These are phyloP conservation scores for Macrochelys suwanniensis DNA, from an alignment of 2,797 vertebrate species.

Conservation along the genomic window DNA sequence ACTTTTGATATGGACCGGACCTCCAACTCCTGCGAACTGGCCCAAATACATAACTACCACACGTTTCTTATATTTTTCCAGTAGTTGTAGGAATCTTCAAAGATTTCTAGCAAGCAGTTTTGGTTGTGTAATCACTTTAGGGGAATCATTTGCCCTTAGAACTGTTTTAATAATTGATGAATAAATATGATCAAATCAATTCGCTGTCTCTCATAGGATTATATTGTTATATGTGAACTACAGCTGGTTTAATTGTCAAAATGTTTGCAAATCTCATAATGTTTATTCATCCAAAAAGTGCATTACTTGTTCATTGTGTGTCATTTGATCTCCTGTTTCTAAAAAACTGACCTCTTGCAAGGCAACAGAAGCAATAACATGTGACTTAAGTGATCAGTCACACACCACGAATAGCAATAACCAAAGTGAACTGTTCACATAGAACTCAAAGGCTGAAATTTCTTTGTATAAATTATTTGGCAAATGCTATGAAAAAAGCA, in stretches of 20 bases:
- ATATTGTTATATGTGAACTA: slow-evolving; percentile 43
- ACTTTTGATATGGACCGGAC: neutral
- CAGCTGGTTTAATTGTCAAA: slow-evolving; percentile 52
- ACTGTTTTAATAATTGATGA: slow-evolving; percentile 10
- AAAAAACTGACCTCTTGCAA: neutral
- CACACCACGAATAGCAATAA: neutral
- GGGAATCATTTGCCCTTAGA: neutral
- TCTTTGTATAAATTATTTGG: neutral
- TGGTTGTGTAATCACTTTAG: slow-evolving; percentile 9
- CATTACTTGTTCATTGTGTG: slow-evolving; percentile 46
- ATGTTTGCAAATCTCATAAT: slow-evolving; percentile 59
- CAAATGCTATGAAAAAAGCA: neutral
- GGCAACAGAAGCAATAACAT: neutral
- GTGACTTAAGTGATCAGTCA: neutral
- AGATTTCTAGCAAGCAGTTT: slow-evolving; percentile 16
- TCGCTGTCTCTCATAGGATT: slow-evolving; percentile 7
- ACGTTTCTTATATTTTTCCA: neutral
- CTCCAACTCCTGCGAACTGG: neutral
- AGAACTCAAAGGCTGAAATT: neutral
- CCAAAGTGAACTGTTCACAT: neutral
- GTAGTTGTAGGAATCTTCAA: neutral
- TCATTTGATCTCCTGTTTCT: slow-evolving; percentile 47
- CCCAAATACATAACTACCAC: neutral
- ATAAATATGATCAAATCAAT: slow-evolving; percentile 10
- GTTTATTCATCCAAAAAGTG: slow-evolving; percentile 48